phyloP scores from a whole-genome alignment of 2,113 vertebrate genomes.

The Podilymbus podiceps region DNA sequence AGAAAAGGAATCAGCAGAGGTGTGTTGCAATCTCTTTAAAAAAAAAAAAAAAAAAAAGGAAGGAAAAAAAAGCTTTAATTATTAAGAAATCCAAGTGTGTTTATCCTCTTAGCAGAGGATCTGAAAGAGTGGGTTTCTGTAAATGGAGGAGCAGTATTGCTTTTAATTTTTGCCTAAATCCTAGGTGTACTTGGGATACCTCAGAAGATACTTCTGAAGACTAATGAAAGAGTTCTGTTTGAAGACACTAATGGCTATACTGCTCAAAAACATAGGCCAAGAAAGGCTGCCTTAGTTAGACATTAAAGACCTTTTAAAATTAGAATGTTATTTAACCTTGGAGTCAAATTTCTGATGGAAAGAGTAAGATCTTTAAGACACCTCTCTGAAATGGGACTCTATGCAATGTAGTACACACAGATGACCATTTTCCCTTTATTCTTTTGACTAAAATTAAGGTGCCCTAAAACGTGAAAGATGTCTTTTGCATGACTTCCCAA shows the following conservation, averaged over 20 bases:
- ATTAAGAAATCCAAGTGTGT: not conserved
- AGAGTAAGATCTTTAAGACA: not conserved
- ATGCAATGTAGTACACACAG: fast-evolving
- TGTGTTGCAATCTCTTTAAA: not conserved
- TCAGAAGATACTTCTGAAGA: not conserved
- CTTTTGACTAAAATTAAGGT: not conserved
- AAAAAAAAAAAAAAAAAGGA: not conserved
- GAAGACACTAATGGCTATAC: not conserved
- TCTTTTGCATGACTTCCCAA: not conserved
- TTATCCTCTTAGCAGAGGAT: not conserved
- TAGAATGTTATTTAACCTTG: not conserved
- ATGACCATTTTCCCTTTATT: not conserved
- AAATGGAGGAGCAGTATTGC: not conserved
- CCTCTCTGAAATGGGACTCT: not conserved
- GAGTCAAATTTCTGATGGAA: not conserved
- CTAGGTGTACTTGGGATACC: not conserved
- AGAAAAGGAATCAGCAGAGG: not conserved
- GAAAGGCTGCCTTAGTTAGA: not conserved
- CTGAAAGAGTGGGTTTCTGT: not conserved
- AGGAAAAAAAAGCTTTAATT: not conserved
- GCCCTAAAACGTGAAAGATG: not conserved
- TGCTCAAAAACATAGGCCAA: not conserved
- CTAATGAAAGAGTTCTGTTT: not conserved
- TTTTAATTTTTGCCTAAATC: not conserved
- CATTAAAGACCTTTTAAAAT: not conserved